Percentiles rank a stretch among this genome's conserved stretches.
Evolutionary conservation across 92 coral and sea anemone genomes (phyloP).

Genomic region (Actinernus sp.): DNA sequence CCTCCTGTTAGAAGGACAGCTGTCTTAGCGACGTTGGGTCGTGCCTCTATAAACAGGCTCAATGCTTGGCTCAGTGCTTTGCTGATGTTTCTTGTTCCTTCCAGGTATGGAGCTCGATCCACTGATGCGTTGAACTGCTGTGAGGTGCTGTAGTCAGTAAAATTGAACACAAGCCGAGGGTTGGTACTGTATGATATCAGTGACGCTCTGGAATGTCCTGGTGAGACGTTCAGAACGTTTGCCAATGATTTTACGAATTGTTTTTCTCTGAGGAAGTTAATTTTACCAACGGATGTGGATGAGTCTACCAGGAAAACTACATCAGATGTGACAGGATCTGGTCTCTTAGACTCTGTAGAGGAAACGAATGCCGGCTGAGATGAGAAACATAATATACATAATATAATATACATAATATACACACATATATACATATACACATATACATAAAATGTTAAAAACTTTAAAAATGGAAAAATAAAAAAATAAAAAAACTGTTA

Average conservation of each 20-base stretch:
- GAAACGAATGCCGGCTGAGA: too few species aligned
- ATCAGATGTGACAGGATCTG: constrained; percentile 29
- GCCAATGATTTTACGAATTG: constrained; percentile 76
- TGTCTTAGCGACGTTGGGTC: constrained; percentile 40
- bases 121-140: constrained; percentile 56
- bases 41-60: constrained; percentile 27
- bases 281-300: constrained; percentile 59
- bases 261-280: constrained; percentile 65
- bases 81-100: constrained; percentile 74
- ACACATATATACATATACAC: too few species aligned
- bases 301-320: constrained; percentile 83
- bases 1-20: constrained; percentile 63
- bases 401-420: too few species aligned
- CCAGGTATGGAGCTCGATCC: constrained; percentile 44
- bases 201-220: constrained; percentile 63
- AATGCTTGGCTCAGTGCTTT: constrained; percentile 69
- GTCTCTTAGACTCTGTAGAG: constrained; percentile 31
- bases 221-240: constrained; percentile 52
- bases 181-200: constrained; percentile 69
- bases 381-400: too few species aligned
- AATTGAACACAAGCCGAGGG: constrained; percentile 38
- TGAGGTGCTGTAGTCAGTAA: constrained; percentile 45
- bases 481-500: too few species aligned
- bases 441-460: too few species aligned
- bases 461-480: too few species aligned